These are phyloP conservation scores for Mya arenaria DNA, from an alignment of 1,140 invertebrate genomes.

Conservation along the genomic window DNA sequence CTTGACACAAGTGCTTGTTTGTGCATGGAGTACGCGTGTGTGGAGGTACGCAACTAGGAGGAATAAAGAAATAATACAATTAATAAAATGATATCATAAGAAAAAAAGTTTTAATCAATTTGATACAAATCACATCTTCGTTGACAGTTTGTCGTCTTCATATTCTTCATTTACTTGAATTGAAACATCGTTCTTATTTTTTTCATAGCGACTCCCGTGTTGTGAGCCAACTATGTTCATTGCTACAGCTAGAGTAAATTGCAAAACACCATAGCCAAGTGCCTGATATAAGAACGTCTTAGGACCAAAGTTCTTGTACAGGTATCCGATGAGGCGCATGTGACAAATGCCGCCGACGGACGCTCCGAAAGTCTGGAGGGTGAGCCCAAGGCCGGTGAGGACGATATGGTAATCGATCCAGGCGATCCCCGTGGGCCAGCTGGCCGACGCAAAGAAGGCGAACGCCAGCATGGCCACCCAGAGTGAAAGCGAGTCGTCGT, in stretches of 20 bases:
- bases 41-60: too few species aligned
- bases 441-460: conserved; percentile 56
- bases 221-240: conserved; percentile 18
- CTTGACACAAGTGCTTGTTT: too few species aligned
- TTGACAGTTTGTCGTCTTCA: too few species aligned
- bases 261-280: conserved; percentile 38
- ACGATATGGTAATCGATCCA: conserved; percentile 63
- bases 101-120: too few species aligned
- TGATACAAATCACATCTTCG: too few species aligned
- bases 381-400: conserved; percentile 61
- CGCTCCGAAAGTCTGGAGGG: conserved; percentile 54
- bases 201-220: conserved; percentile 46
- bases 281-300: conserved; percentile 57
- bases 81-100: too few species aligned
- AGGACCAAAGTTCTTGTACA: conserved; percentile 61
- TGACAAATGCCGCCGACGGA: conserved; percentile 63
- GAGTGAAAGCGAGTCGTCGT: conserved; percentile 29
- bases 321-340: conserved; percentile 63
- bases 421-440: conserved; percentile 61
- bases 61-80: too few species aligned
- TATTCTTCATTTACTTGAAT: too few species aligned
- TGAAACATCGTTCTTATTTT: too few species aligned
- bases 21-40: too few species aligned
- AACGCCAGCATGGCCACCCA: conserved; percentile 56
- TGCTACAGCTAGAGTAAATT: not conserved